Conservation (phyloP, 23 tunicate species). For the Trididemnum miniatum region DNA sequence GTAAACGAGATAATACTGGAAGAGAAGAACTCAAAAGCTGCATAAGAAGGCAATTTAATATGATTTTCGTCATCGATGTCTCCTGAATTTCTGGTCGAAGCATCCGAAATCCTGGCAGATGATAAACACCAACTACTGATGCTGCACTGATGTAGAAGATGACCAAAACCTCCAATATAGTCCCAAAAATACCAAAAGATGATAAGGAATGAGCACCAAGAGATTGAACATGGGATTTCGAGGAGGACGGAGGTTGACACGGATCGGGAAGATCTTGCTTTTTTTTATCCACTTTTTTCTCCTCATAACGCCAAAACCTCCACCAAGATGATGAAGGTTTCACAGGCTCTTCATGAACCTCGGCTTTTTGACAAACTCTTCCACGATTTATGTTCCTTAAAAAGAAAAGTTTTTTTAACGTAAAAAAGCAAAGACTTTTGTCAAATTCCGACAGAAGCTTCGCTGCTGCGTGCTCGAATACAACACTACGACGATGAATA, state of each 20-base stretch:
- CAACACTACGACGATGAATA: no score
- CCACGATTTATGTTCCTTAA: constrained; percentile 15
- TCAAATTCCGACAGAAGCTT: no score
- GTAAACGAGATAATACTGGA: constrained; percentile 77
- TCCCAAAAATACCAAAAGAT: constrained; percentile 81
- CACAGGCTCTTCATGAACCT: constrained; percentile 2
- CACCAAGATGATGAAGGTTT: background rate
- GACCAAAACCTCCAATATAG: constrained; percentile 64
- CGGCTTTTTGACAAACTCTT: background rate
- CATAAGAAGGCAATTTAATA: constrained; percentile 66
- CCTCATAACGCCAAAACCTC: background rate
- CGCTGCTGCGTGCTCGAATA: no score
- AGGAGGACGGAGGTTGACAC: background rate
- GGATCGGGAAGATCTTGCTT: background rate
- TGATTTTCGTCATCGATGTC: constrained; percentile 81
- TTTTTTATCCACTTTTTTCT: background rate
- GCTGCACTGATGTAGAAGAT: constrained; percentile 62
- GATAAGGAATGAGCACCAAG: constrained; percentile 87
- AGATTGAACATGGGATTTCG: constrained; percentile 17
- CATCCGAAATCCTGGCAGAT: constrained; percentile 56
- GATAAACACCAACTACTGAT: constrained; percentile 77
- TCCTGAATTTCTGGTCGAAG: constrained; percentile 51
- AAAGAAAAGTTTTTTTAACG: no score
- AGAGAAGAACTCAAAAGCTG: constrained; percentile 74
- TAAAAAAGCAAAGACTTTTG: no score